A percentile compares a stretch with the other conserved stretches of the same genome.
Evolutionary conservation across 2,888 invertebrate species (phyloP).

Genomic region (Eugnorisma glareosa): DNA sequence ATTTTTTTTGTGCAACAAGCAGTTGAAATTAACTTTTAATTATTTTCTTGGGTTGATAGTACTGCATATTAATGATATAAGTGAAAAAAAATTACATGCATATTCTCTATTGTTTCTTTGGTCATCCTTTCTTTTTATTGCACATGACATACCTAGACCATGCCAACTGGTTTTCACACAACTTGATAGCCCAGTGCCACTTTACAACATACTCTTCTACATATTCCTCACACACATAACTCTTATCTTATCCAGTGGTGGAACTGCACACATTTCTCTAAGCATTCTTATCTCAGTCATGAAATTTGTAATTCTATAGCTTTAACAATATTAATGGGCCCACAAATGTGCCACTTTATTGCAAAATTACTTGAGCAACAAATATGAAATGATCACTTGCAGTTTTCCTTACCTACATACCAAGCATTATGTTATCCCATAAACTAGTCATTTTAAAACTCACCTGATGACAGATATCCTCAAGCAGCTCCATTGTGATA

Average conservation of each 20-base stretch:
- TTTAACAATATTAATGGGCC: background rate
- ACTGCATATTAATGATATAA: too few relatives aligned
- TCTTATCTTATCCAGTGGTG: background rate
- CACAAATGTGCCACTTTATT: background rate
- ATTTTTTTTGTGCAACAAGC: too few relatives aligned
- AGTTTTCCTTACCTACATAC: background rate
- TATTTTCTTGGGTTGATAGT: too few relatives aligned
- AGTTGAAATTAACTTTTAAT: too few relatives aligned
- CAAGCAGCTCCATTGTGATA: slow-evolving; percentile 97
- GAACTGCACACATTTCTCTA: background rate
- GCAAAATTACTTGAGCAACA: background rate
- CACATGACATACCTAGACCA: background rate
- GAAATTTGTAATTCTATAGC: background rate
- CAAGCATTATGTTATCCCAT: background rate
- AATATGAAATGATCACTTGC: background rate
- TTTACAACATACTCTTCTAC: background rate
- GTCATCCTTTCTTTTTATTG: background rate
- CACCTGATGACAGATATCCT: slow-evolving; percentile 99
- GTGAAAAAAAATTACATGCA: too few relatives aligned
- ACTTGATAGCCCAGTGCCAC: background rate
- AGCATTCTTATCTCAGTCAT: background rate
- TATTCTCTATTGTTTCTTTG: background rate
- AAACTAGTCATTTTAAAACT: background rate
- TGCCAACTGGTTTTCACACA: background rate
- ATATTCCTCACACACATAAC: background rate